These are phyloP conservation scores for Oedothorax gibbosus DNA, from an alignment of 1,140 invertebrate species.

Conservation along the genomic window DNA sequence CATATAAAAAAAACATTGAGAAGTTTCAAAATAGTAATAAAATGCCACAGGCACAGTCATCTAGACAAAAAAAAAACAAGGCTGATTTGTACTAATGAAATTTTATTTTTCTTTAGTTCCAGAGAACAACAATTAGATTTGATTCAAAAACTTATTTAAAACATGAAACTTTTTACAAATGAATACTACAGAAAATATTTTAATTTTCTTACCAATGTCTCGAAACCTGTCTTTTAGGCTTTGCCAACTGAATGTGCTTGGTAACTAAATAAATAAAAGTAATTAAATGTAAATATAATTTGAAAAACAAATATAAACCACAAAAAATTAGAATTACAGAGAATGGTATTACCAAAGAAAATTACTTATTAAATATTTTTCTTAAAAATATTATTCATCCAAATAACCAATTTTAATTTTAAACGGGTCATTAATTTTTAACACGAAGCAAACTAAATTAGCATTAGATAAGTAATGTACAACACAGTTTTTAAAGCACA, in stretches of 20 bases:
- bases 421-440: no score
- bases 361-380: not conserved
- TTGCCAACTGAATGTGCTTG: conserved; percentile 85
- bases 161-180: not conserved
- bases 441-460: no score
- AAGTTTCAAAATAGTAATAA: no score
- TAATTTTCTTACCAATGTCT: conserved; percentile 75
- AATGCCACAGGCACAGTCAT: no score
- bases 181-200: not conserved
- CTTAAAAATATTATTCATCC: not conserved
- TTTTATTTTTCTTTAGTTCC: no score
- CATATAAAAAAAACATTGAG: not conserved
- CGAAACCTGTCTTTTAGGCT: conserved; percentile 88
- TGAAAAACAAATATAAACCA: not conserved
- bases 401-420: no score
- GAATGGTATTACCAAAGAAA: not conserved
- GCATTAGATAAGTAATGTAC: no score
- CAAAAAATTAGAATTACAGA: no score
- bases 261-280: conserved; percentile 70
- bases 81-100: no score
- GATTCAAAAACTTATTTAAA: not conserved
- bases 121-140: not conserved
- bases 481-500: no score
- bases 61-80: no score
- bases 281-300: not conserved